phyloP scores from a whole-genome alignment of 2,797 vertebrate genomes.

The Melanogrammus aeglefinus region DNA sequence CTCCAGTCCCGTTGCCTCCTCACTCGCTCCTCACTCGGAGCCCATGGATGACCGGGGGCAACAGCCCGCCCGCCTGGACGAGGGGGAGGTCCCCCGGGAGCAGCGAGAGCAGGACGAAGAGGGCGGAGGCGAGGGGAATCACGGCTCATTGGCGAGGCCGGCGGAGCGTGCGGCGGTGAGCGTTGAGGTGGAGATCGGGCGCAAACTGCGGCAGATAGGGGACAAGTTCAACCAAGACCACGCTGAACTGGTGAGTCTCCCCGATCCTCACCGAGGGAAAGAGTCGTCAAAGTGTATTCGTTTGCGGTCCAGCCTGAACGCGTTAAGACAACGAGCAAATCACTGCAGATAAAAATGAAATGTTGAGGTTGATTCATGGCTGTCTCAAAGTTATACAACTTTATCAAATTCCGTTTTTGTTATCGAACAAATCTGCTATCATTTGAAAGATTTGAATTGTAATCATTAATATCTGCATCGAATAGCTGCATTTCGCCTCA shows the following conservation, averaged over 20 bases:
- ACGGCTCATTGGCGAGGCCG: conserved; percentile 50
- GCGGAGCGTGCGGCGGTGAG: conserved; percentile 55
- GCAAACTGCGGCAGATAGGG: conserved; percentile 78
- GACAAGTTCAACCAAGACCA: conserved; percentile 80
- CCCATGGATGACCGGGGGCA: conserved; percentile 66
- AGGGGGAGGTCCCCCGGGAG: conserved; percentile 55
- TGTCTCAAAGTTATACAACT: too few relatives aligned
- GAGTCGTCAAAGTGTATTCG: too few relatives aligned
- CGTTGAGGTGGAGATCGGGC: conserved; percentile 74
- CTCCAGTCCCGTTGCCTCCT: conserved; percentile 56
- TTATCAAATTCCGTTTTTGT: too few relatives aligned
- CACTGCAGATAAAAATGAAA: too few relatives aligned
- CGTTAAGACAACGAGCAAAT: too few relatives aligned
- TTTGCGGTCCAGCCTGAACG: too few relatives aligned
- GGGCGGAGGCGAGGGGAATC: conserved; percentile 46
- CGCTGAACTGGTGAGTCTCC: conserved; percentile 71
- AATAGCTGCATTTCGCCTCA: too few relatives aligned
- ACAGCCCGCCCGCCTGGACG: conserved; percentile 42
- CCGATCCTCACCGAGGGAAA: background rate
- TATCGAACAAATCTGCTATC: too few relatives aligned
- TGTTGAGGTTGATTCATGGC: too few relatives aligned
- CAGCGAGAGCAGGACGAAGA: conserved; percentile 37
- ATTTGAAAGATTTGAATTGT: too few relatives aligned
- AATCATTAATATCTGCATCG: too few relatives aligned
- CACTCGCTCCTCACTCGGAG: conserved; percentile 56